phyloP scores from a whole-genome alignment of 2,113 vertebrate species.

The Coreoperca whiteheadi region DNA sequence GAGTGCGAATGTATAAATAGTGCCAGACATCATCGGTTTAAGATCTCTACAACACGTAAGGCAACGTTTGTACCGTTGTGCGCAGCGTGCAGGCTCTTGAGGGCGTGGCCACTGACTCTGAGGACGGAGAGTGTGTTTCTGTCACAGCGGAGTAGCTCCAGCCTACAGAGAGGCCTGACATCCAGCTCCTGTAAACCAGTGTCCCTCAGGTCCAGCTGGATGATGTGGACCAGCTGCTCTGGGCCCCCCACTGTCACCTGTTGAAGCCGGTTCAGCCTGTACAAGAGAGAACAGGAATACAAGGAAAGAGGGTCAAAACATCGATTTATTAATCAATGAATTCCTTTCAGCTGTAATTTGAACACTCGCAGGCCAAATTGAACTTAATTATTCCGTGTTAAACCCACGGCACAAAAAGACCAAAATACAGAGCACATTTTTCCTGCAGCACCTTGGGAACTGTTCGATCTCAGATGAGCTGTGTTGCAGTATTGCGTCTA shows the following conservation, averaged over 20 bases:
- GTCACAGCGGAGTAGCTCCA: constrained; percentile 96
- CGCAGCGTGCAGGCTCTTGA: constrained; percentile 91
- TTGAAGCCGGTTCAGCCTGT: constrained; percentile 91
- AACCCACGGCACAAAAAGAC: not conserved
- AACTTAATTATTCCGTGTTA: not conserved
- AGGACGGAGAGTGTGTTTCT: constrained; percentile 89
- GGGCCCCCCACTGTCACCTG: constrained; percentile 77
- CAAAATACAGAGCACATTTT: not conserved
- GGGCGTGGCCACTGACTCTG: constrained; percentile 87
- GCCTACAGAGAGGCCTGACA: constrained; percentile 86
- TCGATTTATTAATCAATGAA: too few relatives aligned
- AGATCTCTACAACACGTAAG: not conserved
- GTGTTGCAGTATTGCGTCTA: constrained; percentile 16
- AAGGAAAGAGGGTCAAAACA: not conserved
- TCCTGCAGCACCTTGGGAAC: constrained; percentile 7
- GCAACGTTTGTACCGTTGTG: constrained; percentile 88
- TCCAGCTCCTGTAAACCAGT: constrained; percentile 91
- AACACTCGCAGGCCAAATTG: not conserved
- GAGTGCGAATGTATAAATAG: not conserved
- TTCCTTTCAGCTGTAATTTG: not conserved
- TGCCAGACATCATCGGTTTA: not conserved
- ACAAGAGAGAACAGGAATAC: not conserved
- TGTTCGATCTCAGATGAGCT: constrained; percentile 3
- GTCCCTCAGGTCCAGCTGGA: constrained; percentile 93
- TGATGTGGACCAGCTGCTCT: constrained; percentile 91